Percentiles rank a stretch among this genome's conserved stretches.
Evolutionary conservation across 1,140 invertebrate genomes (phyloP).

Genomic region (Ectropis grisescens): DNA sequence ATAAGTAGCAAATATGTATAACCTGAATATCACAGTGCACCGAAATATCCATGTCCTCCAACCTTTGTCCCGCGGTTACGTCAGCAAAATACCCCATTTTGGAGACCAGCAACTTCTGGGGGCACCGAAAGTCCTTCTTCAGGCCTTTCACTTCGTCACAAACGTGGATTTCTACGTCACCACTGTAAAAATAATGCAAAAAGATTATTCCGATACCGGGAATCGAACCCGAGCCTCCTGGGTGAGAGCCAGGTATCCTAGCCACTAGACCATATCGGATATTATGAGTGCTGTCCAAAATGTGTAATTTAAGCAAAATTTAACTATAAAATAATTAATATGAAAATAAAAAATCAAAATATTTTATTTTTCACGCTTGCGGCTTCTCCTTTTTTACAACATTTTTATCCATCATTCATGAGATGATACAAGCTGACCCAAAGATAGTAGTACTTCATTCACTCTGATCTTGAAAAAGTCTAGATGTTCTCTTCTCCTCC

Average conservation of each 20-base stretch:
- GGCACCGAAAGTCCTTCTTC: conserved; percentile 90
- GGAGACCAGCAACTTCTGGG: conserved; percentile 84
- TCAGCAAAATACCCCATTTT: conserved; percentile 97
- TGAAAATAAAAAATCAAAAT: too few relatives aligned
- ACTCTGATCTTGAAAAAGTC: too few relatives aligned
- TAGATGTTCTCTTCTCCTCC: too few relatives aligned
- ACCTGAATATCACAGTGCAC: conserved; percentile 92
- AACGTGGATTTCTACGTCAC: conserved; percentile 88
- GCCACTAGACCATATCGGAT: conserved; percentile 34
- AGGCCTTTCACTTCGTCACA: conserved; percentile 89
- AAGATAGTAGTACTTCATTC: too few relatives aligned
- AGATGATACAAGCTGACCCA: too few relatives aligned
- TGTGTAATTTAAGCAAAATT: too few relatives aligned
- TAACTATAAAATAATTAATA: too few relatives aligned
- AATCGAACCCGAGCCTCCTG: conserved; percentile 27
- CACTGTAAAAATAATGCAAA: conserved; percentile 65
- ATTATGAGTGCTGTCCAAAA: too few relatives aligned
- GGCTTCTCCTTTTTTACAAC: too few relatives aligned
- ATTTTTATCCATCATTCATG: too few relatives aligned
- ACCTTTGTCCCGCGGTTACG: conserved; percentile 84
- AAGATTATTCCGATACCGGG: conserved; percentile 23
- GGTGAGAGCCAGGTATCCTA: conserved; percentile 29
- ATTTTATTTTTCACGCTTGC: too few relatives aligned
- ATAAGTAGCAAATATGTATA: too few relatives aligned
- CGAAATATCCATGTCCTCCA: conserved; percentile 97